Conservation (phyloP, 2,113 vertebrate genomes). For the Rhombomys opimus region DNA sequence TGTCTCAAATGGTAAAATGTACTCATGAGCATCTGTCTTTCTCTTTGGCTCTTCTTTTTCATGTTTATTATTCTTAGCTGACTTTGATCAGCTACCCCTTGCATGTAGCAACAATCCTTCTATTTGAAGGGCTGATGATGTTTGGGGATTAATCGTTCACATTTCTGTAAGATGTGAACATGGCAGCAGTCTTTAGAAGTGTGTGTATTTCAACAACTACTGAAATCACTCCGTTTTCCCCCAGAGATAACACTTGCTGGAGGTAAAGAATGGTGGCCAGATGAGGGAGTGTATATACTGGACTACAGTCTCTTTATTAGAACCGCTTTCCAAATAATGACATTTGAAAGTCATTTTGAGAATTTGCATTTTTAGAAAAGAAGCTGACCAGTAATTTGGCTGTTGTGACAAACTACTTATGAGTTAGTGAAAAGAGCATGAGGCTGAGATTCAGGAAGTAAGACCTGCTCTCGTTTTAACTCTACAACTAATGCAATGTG, state of each 20-base stretch:
- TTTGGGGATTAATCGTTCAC: slow-evolving; percentile 69
- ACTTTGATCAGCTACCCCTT: slow-evolving; percentile 76
- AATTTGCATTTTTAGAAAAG: slow-evolving; percentile 16
- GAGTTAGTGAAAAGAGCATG: background rate
- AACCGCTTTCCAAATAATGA: slow-evolving; percentile 56
- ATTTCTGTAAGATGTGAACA: slow-evolving; percentile 73
- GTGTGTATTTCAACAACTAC: slow-evolving; percentile 29
- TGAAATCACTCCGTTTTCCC: slow-evolving; percentile 71
- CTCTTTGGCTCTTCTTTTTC: slow-evolving; percentile 71
- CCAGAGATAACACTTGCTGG: slow-evolving; percentile 72
- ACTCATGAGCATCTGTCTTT: slow-evolving; percentile 84
- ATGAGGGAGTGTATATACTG: slow-evolving; percentile 69
- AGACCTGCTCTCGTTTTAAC: background rate
- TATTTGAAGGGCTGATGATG: slow-evolving; percentile 73
- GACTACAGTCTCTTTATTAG: slow-evolving; percentile 65
- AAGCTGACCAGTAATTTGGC: slow-evolving; percentile 41
- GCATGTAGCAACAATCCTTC: slow-evolving; percentile 61
- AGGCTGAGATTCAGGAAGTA: background rate
- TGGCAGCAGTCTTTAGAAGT: slow-evolving; percentile 69
- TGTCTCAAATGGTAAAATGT: slow-evolving; percentile 78
- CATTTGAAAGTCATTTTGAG: slow-evolving; percentile 65
- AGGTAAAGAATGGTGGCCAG: slow-evolving; percentile 72
- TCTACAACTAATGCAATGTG: slow-evolving; percentile 1
- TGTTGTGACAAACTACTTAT: background rate
- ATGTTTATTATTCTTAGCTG: slow-evolving; percentile 78